Evolutionary conservation across 2,888 invertebrate species (phyloP).

Genomic region (Parnassius glacialis): DNA sequence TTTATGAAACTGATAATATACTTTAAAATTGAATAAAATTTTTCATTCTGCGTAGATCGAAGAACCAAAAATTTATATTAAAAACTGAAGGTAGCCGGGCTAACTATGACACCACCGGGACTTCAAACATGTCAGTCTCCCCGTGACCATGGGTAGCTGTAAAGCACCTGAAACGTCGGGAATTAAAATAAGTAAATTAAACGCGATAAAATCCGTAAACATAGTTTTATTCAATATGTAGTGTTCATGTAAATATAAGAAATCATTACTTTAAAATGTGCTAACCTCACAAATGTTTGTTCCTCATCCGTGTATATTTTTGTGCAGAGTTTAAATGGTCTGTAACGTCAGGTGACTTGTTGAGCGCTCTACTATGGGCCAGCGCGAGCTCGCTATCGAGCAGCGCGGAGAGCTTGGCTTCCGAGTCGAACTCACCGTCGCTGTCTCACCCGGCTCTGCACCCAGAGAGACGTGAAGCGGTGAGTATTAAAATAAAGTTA

Average conservation of each 20-base stretch:
- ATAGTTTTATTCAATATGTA: no score
- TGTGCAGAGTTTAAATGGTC: slow-evolving; percentile 32
- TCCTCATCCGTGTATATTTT: slow-evolving; percentile 15
- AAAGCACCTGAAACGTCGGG: no score
- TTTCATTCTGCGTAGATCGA: no score
- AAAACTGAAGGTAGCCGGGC: no score
- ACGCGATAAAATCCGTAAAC: no score
- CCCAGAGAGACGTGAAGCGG: slow-evolving; percentile 55
- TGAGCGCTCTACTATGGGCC: slow-evolving; percentile 74
- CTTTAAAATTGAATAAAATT: no score
- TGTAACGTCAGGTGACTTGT: slow-evolving; percentile 71
- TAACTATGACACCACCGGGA: no score
- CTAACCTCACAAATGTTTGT: background rate
- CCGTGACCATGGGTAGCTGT: no score
- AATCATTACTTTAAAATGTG: background rate
- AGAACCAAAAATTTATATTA: no score
- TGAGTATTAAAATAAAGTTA: slow-evolving; percentile 33
- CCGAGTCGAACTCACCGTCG: slow-evolving; percentile 54
- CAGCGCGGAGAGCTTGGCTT: slow-evolving; percentile 71
- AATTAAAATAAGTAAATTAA: no score
- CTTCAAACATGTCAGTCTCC: no score
- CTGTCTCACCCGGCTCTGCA: slow-evolving; percentile 51
- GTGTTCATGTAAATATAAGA: background rate
- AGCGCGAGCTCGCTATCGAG: slow-evolving; percentile 64
- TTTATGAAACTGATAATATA: no score